A percentile compares a stretch with the other conserved stretches of the same genome.
phyloP scores from a whole-genome alignment of 1,140 invertebrate species.

The Calosoma granatense region DNA sequence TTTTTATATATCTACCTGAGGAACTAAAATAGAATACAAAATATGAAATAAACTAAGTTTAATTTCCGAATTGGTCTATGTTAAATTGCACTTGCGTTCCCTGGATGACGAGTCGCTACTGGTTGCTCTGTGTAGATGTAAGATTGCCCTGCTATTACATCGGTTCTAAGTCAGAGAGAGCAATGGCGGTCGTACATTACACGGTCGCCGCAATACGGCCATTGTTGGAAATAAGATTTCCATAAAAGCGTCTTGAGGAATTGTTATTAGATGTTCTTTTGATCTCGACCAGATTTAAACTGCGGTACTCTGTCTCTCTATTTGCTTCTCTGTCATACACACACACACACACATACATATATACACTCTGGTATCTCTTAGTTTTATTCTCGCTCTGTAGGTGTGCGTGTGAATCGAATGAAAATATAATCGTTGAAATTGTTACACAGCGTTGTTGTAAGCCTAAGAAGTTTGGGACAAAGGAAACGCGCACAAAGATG shows the following conservation, averaged over 20 bases:
- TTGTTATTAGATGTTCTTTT: constrained; percentile 7
- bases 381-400: too few relatives aligned
- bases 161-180: not conserved
- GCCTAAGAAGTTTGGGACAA: not conserved
- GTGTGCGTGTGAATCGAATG: too few relatives aligned
- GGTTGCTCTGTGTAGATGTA: not conserved
- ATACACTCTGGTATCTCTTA: too few relatives aligned
- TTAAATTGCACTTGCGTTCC: too few relatives aligned
- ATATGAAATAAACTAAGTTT: too few relatives aligned
- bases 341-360: too few relatives aligned
- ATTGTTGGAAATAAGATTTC: constrained; percentile 8
- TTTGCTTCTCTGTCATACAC: too few relatives aligned
- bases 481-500: not conserved
- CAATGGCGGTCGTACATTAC: not conserved
- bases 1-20: too few relatives aligned
- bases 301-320: not conserved
- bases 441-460: not conserved
- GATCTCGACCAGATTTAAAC: constrained; percentile 3
- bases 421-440: constrained; percentile 3
- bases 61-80: too few relatives aligned
- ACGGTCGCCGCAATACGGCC: not conserved
- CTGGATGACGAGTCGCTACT: too few relatives aligned
- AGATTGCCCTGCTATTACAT: not conserved
- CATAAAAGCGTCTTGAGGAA: constrained; percentile 5
- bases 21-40: too few relatives aligned